These are phyloP conservation scores for Tenodera sinensis DNA, from an alignment of 2,888 invertebrate genomes.

Conservation along the genomic window DNA sequence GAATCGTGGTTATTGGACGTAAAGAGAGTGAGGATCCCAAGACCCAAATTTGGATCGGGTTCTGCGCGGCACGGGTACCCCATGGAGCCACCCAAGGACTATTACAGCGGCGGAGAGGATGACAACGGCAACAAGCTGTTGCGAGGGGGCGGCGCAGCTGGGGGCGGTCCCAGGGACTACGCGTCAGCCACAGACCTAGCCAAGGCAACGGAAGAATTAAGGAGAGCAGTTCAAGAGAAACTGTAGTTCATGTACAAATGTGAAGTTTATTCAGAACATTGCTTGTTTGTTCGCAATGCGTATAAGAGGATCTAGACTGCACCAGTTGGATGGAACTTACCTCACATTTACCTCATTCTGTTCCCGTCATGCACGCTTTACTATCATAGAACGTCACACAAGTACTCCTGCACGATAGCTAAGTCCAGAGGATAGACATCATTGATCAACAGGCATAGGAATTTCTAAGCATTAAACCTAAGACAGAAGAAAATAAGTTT, in stretches of 20 bases:
- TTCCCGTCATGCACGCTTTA: too few species aligned
- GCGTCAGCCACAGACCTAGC: conserved; percentile 50
- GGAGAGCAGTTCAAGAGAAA: conserved; percentile 71
- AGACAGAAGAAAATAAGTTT: too few species aligned
- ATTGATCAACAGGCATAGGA: too few species aligned
- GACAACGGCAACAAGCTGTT: background rate
- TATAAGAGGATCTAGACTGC: background rate
- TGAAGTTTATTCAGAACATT: background rate
- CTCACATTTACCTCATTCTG: too few species aligned
- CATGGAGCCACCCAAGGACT: conserved; percentile 74
- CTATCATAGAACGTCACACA: too few species aligned
- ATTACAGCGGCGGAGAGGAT: conserved; percentile 61
- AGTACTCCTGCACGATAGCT: too few species aligned
- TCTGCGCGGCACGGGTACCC: conserved; percentile 57
- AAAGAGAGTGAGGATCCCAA: conserved; percentile 76
- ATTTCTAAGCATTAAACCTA: too few species aligned
- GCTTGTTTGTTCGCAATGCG: background rate
- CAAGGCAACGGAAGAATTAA: conserved; percentile 72
- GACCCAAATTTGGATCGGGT: conserved; percentile 74
- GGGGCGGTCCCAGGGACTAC: conserved; percentile 39
- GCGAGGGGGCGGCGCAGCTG: conserved; percentile 47
- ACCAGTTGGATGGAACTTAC: too few species aligned
- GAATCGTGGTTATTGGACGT: conserved; percentile 83
- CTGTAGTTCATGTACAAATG: conserved; percentile 52
- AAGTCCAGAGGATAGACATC: too few species aligned